These are phyloP conservation scores for Amazona vittata DNA, from an alignment of 2,113 vertebrate species.

Conservation along the genomic window DNA sequence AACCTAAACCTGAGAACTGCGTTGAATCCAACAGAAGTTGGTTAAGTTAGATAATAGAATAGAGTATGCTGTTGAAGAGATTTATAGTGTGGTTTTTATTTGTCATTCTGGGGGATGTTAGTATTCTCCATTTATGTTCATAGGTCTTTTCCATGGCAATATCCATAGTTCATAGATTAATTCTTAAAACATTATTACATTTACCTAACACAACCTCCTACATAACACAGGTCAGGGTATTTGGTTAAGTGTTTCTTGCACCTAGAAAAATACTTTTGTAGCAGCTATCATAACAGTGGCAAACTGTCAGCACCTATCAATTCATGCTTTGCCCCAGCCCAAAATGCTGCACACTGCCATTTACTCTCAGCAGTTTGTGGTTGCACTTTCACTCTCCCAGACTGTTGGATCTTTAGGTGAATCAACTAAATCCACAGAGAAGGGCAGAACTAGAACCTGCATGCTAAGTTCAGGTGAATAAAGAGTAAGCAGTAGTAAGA, in stretches of 20 bases:
- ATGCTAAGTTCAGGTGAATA: background rate
- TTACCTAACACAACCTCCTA: background rate
- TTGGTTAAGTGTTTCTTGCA: conserved; percentile 44
- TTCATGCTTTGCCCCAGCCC: conserved; percentile 18
- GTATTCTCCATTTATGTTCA: background rate
- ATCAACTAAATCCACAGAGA: background rate
- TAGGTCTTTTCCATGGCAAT: background rate
- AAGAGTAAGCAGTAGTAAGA: background rate
- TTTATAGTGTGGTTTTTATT: background rate
- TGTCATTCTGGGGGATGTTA: background rate
- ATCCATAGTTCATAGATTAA: conserved; percentile 5
- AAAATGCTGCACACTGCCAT: background rate
- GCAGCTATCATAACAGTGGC: background rate
- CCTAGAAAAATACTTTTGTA: background rate
- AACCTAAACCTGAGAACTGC: background rate
- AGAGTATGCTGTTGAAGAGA: background rate
- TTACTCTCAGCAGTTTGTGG: background rate
- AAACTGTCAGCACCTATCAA: conserved; percentile 36
- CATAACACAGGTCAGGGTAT: conserved; percentile 9
- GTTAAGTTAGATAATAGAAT: background rate
- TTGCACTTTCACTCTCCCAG: conserved; percentile 19
- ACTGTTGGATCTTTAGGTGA: conserved; percentile 1
- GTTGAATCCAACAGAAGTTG: background rate
- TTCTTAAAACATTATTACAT: background rate
- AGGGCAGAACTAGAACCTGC: background rate